Conservation (phyloP, 2,888 invertebrate genomes). For the Phortica okadai region DNA sequence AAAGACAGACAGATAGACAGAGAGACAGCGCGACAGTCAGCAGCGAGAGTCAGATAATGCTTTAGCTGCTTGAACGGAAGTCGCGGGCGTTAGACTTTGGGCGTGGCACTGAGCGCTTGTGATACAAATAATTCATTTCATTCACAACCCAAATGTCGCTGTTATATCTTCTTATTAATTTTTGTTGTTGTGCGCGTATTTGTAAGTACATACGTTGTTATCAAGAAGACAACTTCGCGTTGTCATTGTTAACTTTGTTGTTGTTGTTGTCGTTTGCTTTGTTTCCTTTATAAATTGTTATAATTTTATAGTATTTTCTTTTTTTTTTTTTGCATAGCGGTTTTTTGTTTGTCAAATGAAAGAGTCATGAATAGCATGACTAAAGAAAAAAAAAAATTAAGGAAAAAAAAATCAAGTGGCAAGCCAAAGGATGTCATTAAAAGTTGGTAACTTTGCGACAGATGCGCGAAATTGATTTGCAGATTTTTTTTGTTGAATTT, state of each 20-base stretch:
- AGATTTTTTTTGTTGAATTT: not conserved
- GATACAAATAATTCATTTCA: not conserved
- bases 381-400: not conserved
- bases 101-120: too few relatives aligned
- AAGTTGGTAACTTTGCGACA: constrained; percentile 60
- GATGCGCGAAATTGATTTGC: constrained; percentile 61
- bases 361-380: not conserved
- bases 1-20: not conserved
- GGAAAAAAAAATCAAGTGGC: not conserved
- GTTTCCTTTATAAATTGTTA: not conserved
- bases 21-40: not conserved
- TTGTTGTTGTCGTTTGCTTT: constrained; percentile 9
- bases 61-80: not conserved
- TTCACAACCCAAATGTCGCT: not conserved
- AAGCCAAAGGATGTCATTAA: constrained; percentile 58
- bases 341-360: not conserved
- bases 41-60: not conserved
- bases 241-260: not conserved
- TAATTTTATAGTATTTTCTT: not conserved
- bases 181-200: not conserved
- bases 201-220: not conserved
- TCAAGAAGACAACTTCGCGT: not conserved
- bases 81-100: not conserved
- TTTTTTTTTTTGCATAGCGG: not conserved
- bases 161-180: not conserved